Evolutionary conservation across 2,888 invertebrate genomes (phyloP), one percentile per base, ranked within the genome.

Genomic region (Quadroppia sp.): DNA sequence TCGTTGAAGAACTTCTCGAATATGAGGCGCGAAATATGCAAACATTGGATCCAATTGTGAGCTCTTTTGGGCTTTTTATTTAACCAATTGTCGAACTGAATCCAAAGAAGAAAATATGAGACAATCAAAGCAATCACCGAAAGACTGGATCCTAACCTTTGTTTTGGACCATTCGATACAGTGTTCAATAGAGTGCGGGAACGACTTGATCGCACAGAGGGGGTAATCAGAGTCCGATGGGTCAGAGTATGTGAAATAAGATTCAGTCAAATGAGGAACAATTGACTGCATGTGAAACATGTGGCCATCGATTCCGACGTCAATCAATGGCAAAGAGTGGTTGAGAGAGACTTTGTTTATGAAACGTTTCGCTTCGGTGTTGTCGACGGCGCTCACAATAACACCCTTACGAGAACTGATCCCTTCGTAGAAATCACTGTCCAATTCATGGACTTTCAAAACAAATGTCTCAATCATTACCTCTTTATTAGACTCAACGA

Each of bases 261-360:
- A 50, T 50, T 50, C 50, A 6, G 50, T 50, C 20, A 50, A 50
- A 50, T 50, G 50, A 6, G 50, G 50, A 50, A 50, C 50, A 50
- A 50, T 50, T 50, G 50, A 17, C 20, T 50, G n/a, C 7, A 50
- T 50, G 50, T 50, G 50, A 50, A 50, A 50, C 50, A 50, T 50
- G n/a, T 17, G 20, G 4, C 50, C 17, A 17, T 50, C 50, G 20
- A 50, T 17, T 17, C 50, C 50, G 50, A 50, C 50, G 50, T 50
- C 50, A 50, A 50, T 50, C 4, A 50, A 50, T 17, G 50, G 50
- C 17, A 50, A 20, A 6, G 9, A 50, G 17, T 50, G 50, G 20
- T 17, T 50, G 50, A 50, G 50, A 50, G 11, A 50, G n/a, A 50
- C 50, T 50, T 50, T 50, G 50, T 50, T 50, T 50, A 50, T 6